These are phyloP conservation scores for Otolemur garnettii DNA, from an alignment of 2,113 vertebrate species.

Conservation along the genomic window DNA sequence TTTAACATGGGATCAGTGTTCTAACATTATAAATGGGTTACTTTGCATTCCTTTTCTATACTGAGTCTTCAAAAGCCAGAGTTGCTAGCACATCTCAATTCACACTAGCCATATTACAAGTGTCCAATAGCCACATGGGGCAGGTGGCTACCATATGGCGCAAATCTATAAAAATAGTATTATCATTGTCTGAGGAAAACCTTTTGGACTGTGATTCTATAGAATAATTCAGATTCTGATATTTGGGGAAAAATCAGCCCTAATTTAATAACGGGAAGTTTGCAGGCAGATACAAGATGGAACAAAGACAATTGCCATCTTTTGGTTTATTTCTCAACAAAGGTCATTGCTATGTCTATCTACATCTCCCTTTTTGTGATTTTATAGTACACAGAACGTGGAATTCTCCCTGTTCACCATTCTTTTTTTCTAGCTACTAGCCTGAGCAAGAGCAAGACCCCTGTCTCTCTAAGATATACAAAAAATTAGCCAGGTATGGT, in stretches of 20 bases:
- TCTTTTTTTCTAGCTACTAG: no score
- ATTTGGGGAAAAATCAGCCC: background rate
- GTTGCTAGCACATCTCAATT: background rate
- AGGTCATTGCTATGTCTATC: background rate
- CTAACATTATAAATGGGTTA: background rate
- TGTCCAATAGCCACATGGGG: background rate
- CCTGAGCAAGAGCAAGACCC: no score
- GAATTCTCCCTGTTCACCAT: background rate
- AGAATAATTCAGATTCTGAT: background rate
- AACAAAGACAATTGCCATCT: background rate
- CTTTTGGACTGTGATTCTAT: background rate
- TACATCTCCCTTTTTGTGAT: background rate
- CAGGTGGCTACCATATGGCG: background rate
- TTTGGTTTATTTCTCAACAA: slow-evolving; percentile 25
- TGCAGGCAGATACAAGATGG: background rate
- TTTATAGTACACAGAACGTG: background rate
- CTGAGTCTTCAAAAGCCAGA: slow-evolving; percentile 1
- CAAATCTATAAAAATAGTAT: background rate
- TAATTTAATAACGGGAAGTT: background rate
- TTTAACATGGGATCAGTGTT: slow-evolving; percentile 12
- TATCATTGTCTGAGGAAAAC: background rate
- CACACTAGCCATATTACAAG: background rate
- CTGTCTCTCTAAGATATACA: no score
- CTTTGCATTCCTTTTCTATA: slow-evolving; percentile 22
- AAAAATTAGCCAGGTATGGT: no score